Base-by-base conservation (phyloP, 1,140 invertebrate species). In the Andricus grossulariae region DNA sequence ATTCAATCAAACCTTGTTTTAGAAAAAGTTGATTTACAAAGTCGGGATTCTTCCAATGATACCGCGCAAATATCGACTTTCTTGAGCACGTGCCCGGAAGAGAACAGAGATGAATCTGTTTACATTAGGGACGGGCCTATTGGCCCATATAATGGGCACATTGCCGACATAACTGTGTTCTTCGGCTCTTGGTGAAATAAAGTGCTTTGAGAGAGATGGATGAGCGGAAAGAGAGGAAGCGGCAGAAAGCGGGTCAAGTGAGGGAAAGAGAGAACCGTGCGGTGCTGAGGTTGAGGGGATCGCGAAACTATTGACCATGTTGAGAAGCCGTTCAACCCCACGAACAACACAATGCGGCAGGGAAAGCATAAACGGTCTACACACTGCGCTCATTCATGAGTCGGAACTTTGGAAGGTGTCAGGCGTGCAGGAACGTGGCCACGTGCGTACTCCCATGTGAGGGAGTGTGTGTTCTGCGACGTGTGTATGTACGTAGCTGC, bases 291-390 rank as follows among this genome's bases (percentile, higher is more conserved):
- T 45, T 49, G 74, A 74, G 54, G 83, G 81, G 82, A 88, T 86
- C 78, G 86, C 80, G 80, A 87, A 87, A 88, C 85, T 87, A 88
- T 88, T 88, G 87, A 87, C 87, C 86, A 79, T 78, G 84, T 84
- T 79, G 84, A 83, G 83, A 83, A 87, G 84, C 87, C 85, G 84
- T 87, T 88, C 85, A 88, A 88, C 86, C 85, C 85, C 83, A 82
- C 80, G 76, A 81, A 80, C 50, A 83, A 82, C 75, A 84, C 83
- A 81, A 83, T 84, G 78, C 79, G 60, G 74, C 77, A 83, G 80
- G 82, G 77, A 84, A 87, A 85, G 85, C 83, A 84, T 87, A 85
- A 86, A 87, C 79, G 80, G 72, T 83, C 77, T 72, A 78, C 81
- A 81, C 83, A 82, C 78, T 77, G 80, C 78, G 77, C 82, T 86